Evolutionary conservation across 2,888 invertebrate species (phyloP), one percentile per base, ranked within the genome.

Genomic region (Aleiodes testaceus): DNA sequence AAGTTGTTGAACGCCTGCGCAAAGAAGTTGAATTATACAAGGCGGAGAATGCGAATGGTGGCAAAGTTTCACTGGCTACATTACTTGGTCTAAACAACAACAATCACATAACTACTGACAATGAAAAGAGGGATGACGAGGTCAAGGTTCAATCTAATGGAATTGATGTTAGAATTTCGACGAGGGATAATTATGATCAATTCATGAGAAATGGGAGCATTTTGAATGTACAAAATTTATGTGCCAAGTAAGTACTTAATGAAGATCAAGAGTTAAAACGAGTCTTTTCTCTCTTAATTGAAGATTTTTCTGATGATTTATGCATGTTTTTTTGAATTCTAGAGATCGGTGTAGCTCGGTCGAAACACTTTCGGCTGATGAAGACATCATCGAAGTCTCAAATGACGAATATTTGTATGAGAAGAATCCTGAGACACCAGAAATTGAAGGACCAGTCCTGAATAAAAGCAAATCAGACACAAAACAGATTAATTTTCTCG

Each of bases 11-110:
- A 72, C 88, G 90, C 78, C 85, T 91, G 77, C 87, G 91, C 59
- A 89, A 89, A 79, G 91, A 91, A 78, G 84, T 91, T 52, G 90
- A 93, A 76, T 77, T 89, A 12, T 90, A 89, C 79, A 90, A 90
- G 79, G 80, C 81, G 75, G 82, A 81, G 44, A 84, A 81, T 74
- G 78, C 78, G 74, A 84, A 84, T 71, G 84, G 81, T 69, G 79
- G 79, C 36, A 83, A 84, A 82, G 76, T 84, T 80, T 83, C 82
- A 50, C 76, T 85, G 52, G 82, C 85, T 12, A 76, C 84, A 65
- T 78, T 85, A 2, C 79, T 84, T 7, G 83, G 84, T 0, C 72
- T 84, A 63, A 84, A 82, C 76, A 85, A 85, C 76, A 85, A 85
- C 75, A 84, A 75, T 72, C 73, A 73, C 70, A 74, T 75, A 61